These are phyloP conservation scores for Chloroceryle aenea DNA, from an alignment of 2,113 vertebrate genomes.

Conservation along the genomic window DNA sequence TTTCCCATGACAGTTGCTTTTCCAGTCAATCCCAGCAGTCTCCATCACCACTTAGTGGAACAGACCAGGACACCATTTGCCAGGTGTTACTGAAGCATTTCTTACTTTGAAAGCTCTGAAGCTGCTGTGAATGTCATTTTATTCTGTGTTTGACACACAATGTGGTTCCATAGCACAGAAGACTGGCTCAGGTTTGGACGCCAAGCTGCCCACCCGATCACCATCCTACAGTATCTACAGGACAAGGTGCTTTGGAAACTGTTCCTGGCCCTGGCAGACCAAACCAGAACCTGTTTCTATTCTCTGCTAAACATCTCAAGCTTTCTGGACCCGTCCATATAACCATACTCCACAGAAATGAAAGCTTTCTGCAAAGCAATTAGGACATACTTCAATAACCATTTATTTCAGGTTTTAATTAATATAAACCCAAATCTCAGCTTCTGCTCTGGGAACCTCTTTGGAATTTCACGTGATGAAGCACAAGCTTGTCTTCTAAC, in stretches of 20 bases:
- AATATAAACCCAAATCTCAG: background rate
- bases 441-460: background rate
- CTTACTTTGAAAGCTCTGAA: too few species aligned
- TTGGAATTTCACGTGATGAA: background rate
- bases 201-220: rapidly evolving
- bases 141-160: too few species aligned
- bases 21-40: too few species aligned
- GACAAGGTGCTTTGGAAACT: background rate
- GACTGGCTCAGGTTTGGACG: too few species aligned
- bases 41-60: too few species aligned
- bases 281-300: background rate
- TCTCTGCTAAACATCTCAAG: background rate
- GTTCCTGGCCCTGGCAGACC: background rate
- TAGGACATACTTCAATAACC: background rate
- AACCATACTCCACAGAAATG: background rate
- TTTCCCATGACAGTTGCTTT: too few species aligned
- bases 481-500: background rate
- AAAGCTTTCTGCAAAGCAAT: background rate
- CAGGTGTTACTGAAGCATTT: too few species aligned
- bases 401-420: background rate
- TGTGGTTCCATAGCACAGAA: background rate
- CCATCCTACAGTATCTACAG: too few species aligned
- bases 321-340: background rate
- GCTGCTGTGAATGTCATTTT: too few species aligned
- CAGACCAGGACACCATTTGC: too few species aligned